Evolutionary conservation across 2,797 vertebrate species (phyloP).

Genomic region (Sternotherus odoratus): DNA sequence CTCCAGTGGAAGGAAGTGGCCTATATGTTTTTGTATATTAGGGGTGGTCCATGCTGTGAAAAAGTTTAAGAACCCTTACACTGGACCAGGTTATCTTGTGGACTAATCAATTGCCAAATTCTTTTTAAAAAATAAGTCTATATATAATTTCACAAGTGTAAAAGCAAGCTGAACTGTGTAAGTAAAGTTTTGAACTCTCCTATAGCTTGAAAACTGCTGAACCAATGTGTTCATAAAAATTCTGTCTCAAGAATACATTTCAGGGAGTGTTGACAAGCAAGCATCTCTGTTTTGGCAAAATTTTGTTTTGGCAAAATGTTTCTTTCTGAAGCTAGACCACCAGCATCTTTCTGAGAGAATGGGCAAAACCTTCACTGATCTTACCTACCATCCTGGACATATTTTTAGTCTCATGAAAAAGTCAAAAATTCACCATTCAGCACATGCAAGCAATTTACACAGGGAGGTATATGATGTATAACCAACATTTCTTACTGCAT

Average conservation of each 20-base stretch:
- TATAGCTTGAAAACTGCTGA: background rate
- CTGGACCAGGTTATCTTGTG: background rate
- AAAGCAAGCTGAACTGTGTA: background rate
- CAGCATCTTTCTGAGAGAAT: constrained; percentile 19
- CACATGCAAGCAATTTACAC: background rate
- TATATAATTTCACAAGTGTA: background rate
- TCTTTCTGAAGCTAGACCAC: constrained; percentile 9
- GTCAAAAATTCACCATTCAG: background rate
- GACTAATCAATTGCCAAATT: background rate
- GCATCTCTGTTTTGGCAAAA: constrained; percentile 34
- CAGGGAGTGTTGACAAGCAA: background rate
- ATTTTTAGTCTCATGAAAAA: background rate
- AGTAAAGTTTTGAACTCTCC: background rate
- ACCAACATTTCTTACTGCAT: background rate
- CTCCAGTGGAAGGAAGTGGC: constrained; percentile 46
- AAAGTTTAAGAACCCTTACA: constrained; percentile 28
- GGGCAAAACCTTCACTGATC: background rate
- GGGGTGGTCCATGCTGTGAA: constrained; percentile 28
- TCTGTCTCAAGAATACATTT: constrained; percentile 6
- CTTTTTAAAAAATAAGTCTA: background rate
- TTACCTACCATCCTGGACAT: background rate
- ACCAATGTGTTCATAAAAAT: constrained; percentile 24
- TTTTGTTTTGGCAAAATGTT: constrained; percentile 44
- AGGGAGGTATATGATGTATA: background rate
- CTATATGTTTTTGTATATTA: constrained; percentile 59